These are phyloP conservation scores for Ciona savignyi DNA, from an alignment of 23 tunicate species.

Conservation along the genomic window DNA sequence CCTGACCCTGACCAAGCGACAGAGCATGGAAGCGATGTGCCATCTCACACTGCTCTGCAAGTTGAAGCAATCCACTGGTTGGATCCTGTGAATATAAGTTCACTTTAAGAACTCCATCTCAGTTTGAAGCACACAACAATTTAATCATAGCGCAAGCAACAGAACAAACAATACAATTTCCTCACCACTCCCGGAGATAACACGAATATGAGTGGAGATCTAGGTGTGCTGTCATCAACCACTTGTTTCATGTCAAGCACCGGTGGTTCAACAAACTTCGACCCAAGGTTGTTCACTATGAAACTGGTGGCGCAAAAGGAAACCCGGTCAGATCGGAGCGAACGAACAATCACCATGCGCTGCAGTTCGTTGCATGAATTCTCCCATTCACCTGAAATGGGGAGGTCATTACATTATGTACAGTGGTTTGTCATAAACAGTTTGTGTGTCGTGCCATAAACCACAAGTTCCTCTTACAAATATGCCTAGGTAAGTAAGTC, in stretches of 20 bases:
- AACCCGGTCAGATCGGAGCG: conserved; percentile 90
- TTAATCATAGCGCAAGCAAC: neutral
- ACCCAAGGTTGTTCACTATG: conserved; percentile 95
- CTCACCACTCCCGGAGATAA: conserved; percentile 98
- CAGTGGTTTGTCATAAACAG: too few species aligned
- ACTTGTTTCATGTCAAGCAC: conserved; percentile 97
- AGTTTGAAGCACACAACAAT: neutral
- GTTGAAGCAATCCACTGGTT: conserved; percentile 57
- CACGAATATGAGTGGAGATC: conserved; percentile 88
- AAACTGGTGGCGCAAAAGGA: conserved; percentile 96
- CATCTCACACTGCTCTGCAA: conserved; percentile 93
- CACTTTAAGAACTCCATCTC: neutral
- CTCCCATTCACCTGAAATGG: conserved; percentile 91
- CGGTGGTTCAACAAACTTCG: conserved; percentile 99
- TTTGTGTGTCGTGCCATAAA: too few species aligned
- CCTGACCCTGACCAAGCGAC: conserved; percentile 98
- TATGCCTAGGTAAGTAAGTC: too few species aligned
- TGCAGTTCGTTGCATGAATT: conserved; percentile 97
- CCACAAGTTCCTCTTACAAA: too few species aligned
- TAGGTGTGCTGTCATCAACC: conserved; percentile 86
- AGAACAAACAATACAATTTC: neutral
- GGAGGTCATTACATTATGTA: neutral
- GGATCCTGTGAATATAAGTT: conserved; percentile 58
- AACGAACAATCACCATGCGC: conserved; percentile 90
- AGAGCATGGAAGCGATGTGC: conserved; percentile 93